A percentile compares a stretch with the other conserved stretches of the same genome.
Evolutionary conservation across 2,113 vertebrate genomes (phyloP).

Genomic region (Saimiri boliviensis): DNA sequence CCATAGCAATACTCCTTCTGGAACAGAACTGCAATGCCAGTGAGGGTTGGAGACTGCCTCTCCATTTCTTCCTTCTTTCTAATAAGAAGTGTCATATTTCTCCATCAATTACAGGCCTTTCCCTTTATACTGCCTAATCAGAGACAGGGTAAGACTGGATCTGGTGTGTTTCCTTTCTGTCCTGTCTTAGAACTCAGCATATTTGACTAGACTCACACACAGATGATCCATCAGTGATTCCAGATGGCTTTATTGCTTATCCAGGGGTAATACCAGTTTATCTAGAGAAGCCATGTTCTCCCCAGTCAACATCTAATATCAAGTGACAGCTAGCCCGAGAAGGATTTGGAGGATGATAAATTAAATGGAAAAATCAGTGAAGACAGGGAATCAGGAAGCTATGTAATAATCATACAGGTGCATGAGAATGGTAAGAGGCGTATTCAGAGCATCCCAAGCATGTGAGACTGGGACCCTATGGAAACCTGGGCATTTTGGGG

Average conservation of each 20-base stretch:
- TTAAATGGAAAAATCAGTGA: conserved; percentile 39
- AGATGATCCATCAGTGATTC: background rate
- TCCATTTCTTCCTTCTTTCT: background rate
- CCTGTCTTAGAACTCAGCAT: conserved; percentile 48
- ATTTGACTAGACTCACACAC: conserved; percentile 18
- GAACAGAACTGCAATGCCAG: accelerated
- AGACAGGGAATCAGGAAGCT: background rate
- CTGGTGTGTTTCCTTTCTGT: conserved; percentile 43
- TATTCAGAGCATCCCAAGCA: background rate
- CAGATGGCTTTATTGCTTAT: conserved; percentile 45
- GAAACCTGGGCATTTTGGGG: background rate
- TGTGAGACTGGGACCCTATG: background rate
- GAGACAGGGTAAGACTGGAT: conserved; percentile 24
- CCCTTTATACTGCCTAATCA: background rate
- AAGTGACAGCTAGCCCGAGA: conserved; percentile 32
- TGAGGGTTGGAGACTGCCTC: no score
- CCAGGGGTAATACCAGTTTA: conserved; percentile 42
- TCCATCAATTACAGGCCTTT: background rate
- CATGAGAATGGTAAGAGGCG: background rate
- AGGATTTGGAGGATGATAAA: conserved; percentile 60
- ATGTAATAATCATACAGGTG: background rate
- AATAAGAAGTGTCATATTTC: background rate
- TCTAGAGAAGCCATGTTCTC: conserved; percentile 27
- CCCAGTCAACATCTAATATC: conserved; percentile 27
- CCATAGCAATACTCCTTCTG: no score